phyloP scores from a whole-genome alignment of 2,888 invertebrate species.

The Chorisops tibialis region DNA sequence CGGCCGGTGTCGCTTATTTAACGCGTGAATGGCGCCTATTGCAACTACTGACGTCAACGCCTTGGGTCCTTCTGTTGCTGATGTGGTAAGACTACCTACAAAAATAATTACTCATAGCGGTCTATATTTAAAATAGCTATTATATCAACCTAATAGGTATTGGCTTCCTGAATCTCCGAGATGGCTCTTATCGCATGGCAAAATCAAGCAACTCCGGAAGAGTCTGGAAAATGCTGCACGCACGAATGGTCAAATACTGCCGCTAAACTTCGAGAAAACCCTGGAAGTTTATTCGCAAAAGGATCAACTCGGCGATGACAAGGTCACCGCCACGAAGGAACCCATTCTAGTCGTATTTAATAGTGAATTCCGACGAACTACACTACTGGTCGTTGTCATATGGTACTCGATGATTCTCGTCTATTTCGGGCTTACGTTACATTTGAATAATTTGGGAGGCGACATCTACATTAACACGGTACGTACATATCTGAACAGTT shows the following conservation, averaged over 20 bases:
- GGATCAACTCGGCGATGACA: background rate
- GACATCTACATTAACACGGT: conserved; percentile 70
- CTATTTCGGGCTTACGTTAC: conserved; percentile 75
- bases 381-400: conserved; percentile 64
- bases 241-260: conserved; percentile 62
- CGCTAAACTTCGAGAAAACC: conserved; percentile 66
- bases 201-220: conserved; percentile 62
- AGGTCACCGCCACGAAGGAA: background rate
- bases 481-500: conserved; percentile 38
- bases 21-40: conserved; percentile 58
- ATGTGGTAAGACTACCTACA: conserved; percentile 53
- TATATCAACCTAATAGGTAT: conserved; percentile 55
- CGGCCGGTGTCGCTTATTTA: conserved; percentile 60
- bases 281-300: conserved; percentile 41
- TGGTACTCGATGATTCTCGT: conserved; percentile 75
- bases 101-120: background rate
- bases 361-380: conserved; percentile 63
- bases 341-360: conserved; percentile 65
- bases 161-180: conserved; percentile 74
- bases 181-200: conserved; percentile 70
- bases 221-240: conserved; percentile 65
- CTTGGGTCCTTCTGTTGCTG: conserved; percentile 55
- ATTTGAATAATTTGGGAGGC: conserved; percentile 70
- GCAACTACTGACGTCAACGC: conserved; percentile 58
- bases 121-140: conserved; percentile 2